Evolutionary conservation across 2,797 vertebrate species (phyloP), one percentile per base, ranked within the genome.

Genomic region (Dryobates pubescens): DNA sequence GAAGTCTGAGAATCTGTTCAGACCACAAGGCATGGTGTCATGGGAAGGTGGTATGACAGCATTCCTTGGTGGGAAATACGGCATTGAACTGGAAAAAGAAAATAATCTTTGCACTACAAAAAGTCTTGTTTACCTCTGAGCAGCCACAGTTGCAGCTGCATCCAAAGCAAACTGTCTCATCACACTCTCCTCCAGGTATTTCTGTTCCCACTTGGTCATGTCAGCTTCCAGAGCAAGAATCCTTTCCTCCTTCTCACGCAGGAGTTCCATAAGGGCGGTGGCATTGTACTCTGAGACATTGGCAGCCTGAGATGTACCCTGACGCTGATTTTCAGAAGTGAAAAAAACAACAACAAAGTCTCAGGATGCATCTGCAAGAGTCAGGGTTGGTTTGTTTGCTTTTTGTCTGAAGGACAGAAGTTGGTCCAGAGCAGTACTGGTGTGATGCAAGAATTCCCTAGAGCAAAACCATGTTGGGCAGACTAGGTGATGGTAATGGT

Each of bases 161-260:
- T 99, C 99, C 94, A 99, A 96, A 68, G 99, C 99, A 62, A 99
- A 99, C 97, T 99, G 99, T 88, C 99, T 98, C 99, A 99, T 99
- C 93, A 99, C 99, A 2, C 99, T 99, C 97, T 99, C 99, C 96
- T 99, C 99, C 96, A 99, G 96, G 95, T 99, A 99, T 34, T 99
- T 99, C 97, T 99, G 99, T 65, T 99, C 99, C 99, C 99, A 99
- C 95, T 99, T 99, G 80, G 99, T 99, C 99, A 99, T 99, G 97
- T 99, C 99, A 1, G 99, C 99, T 97, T 99, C 99, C 96, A 99
- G 97, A 54, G 99, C 99, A 65, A 99, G 97, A 90, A 99, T 99
- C 29, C 99, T 97, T 90, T 99, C 99, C 45, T 99, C 99, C 94
- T 99, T 99, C 97, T 99, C 99, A 1, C 99, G 97, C 57, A 99